Percentiles rank a stretch among this genome's conserved stretches.
Conservation (phyloP, 2,113 vertebrate species). For the Cavia porcellus region DNA sequence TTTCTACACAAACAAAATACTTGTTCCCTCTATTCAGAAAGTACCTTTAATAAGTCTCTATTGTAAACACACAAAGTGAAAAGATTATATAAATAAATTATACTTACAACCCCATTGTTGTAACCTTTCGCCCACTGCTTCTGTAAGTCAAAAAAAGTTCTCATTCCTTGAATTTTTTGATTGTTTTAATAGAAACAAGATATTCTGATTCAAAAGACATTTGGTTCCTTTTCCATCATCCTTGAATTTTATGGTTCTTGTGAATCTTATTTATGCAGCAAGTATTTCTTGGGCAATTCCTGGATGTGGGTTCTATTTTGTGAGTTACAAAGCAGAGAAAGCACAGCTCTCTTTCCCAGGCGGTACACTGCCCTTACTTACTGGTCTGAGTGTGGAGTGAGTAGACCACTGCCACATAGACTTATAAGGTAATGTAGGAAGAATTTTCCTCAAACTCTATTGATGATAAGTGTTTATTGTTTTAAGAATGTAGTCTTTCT, state of each 20-base stretch:
- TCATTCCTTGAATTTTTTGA: neutral
- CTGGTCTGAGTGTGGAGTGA: too few species aligned
- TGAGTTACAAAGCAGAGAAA: neutral
- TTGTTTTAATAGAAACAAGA: conserved; percentile 20
- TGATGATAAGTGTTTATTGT: neutral
- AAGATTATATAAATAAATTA: neutral
- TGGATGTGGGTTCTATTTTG: neutral
- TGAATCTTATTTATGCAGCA: neutral
- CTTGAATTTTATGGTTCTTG: neutral
- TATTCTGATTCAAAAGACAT: neutral
- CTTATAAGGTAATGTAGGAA: neutral
- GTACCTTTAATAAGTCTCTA: neutral
- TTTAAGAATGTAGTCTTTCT: conserved; percentile 11
- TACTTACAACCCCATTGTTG: neutral
- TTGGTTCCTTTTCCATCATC: neutral
- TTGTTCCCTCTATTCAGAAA: neutral
- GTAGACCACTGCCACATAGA: neutral
- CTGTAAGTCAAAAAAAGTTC: neutral
- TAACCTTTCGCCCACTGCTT: neutral
- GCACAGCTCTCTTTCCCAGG: neutral
- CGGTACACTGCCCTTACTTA: neutral
- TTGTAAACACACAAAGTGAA: neutral
- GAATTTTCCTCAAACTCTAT: neutral
- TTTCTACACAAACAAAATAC: conserved; percentile 44
- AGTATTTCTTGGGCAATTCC: neutral